Evolutionary conservation across 2,797 vertebrate species (phyloP).

Genomic region (Euthynnus affinis): DNA sequence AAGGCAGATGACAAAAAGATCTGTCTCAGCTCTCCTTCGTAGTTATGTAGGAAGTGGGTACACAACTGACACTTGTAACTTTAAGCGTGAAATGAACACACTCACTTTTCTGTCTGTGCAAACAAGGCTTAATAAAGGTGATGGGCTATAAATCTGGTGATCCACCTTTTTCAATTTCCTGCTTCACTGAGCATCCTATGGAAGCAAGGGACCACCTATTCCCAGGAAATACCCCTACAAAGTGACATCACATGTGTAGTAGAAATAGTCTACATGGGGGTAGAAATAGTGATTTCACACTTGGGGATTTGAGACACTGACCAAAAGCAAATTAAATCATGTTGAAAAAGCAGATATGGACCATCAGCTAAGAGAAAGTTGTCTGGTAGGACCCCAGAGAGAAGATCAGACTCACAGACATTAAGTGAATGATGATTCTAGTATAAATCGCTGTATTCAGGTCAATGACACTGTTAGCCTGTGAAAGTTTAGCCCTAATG

Average conservation of each 20-base stretch:
- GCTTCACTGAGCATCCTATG: constrained; percentile 77
- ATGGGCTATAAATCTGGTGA: constrained; percentile 77
- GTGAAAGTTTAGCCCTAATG: constrained; percentile 67
- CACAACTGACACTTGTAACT: constrained; percentile 76
- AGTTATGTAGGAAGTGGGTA: constrained; percentile 57
- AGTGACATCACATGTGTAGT: constrained; percentile 70
- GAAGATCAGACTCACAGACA: constrained; percentile 42
- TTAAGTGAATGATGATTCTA: constrained; percentile 62
- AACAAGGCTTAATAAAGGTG: constrained; percentile 86
- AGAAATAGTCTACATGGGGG: background rate
- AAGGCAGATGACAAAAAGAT: constrained; percentile 49
- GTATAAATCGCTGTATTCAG: constrained; percentile 57
- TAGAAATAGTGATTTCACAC: constrained; percentile 50
- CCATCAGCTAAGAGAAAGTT: constrained; percentile 49
- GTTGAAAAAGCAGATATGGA: constrained; percentile 51
- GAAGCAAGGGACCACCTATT: constrained; percentile 71
- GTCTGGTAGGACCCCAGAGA: constrained; percentile 50
- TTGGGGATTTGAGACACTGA: constrained; percentile 46
- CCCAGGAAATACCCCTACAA: constrained; percentile 68
- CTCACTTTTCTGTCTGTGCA: constrained; percentile 78
- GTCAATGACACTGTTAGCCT: constrained; percentile 72
- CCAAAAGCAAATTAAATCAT: constrained; percentile 61
- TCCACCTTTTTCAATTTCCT: constrained; percentile 86
- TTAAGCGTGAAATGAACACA: constrained; percentile 80
- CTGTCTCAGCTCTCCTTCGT: constrained; percentile 42